Evolutionary conservation across 2,797 vertebrate genomes (phyloP).

Genomic region (Dendrocincla tyrannina): DNA sequence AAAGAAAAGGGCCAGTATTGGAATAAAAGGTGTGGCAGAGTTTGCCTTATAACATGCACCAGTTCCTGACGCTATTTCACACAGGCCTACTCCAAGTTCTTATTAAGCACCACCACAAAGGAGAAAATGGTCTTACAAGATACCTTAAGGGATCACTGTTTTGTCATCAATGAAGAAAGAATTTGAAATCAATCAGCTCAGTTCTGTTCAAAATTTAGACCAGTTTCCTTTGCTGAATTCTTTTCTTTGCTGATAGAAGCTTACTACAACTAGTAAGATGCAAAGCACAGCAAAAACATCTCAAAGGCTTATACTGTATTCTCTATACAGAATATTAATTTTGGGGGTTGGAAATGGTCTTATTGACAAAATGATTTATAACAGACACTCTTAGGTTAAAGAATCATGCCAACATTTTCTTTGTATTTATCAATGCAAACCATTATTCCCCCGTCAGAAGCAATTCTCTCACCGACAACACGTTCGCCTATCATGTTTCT

Average conservation of each 20-base stretch:
- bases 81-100: background rate
- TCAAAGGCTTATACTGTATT: background rate
- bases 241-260: background rate
- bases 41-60: background rate
- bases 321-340: background rate
- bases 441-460: background rate
- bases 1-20: background rate
- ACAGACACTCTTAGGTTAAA: background rate
- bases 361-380: background rate
- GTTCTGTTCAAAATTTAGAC: background rate
- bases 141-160: background rate
- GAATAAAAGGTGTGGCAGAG: background rate
- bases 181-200: background rate
- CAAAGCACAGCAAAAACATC: background rate
- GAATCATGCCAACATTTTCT: background rate
- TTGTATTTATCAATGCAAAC: background rate
- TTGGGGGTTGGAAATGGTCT: accelerated
- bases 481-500: background rate
- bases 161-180: background rate
- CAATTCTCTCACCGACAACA: background rate
- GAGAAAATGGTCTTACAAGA: background rate
- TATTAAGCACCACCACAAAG: background rate
- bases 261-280: background rate
- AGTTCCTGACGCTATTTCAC: background rate
- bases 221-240: background rate